Evolutionary conservation across 1,140 invertebrate genomes (phyloP).

Genomic region (Drosophila athabasca): DNA sequence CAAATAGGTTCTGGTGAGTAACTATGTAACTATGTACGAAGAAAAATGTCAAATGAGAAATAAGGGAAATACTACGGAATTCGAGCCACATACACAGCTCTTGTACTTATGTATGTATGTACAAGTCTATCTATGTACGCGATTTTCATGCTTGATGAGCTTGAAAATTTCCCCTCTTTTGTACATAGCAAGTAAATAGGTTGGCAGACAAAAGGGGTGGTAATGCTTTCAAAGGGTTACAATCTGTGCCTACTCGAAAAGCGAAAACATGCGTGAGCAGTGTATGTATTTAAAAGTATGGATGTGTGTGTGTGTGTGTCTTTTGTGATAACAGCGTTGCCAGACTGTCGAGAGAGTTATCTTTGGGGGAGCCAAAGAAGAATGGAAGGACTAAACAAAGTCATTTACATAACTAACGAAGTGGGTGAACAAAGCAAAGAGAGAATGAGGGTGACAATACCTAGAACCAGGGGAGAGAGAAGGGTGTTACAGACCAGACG

Average conservation of each 20-base stretch:
- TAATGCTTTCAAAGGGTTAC: constrained; percentile 67
- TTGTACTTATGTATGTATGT: not conserved
- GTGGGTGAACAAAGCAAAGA: constrained; percentile 62
- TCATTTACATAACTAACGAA: constrained; percentile 81
- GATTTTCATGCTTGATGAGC: constrained; percentile 71
- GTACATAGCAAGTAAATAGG: constrained; percentile 47
- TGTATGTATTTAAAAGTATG: constrained; percentile 11
- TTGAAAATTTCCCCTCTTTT: constrained; percentile 67
- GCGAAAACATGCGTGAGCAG: constrained; percentile 62
- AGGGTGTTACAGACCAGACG: not conserved
- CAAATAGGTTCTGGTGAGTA: too few relatives aligned
- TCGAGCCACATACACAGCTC: constrained; percentile 18
- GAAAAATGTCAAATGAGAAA: constrained; percentile 27
- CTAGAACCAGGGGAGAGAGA: not conserved
- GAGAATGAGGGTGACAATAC: constrained; percentile 5
- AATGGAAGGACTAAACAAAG: constrained; percentile 69
- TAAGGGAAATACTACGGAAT: constrained; percentile 5
- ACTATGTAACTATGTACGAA: too few relatives aligned
- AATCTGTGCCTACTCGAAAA: constrained; percentile 65
- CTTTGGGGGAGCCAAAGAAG: constrained; percentile 37
- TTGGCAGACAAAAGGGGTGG: constrained; percentile 48
- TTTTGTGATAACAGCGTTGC: constrained; percentile 62
- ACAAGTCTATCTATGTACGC: constrained; percentile 28
- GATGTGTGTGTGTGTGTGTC: constrained; percentile 19
- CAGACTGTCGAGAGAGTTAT: constrained; percentile 65